Evolutionary conservation across 2,113 vertebrate species (phyloP).

Genomic region (Passer domesticus): DNA sequence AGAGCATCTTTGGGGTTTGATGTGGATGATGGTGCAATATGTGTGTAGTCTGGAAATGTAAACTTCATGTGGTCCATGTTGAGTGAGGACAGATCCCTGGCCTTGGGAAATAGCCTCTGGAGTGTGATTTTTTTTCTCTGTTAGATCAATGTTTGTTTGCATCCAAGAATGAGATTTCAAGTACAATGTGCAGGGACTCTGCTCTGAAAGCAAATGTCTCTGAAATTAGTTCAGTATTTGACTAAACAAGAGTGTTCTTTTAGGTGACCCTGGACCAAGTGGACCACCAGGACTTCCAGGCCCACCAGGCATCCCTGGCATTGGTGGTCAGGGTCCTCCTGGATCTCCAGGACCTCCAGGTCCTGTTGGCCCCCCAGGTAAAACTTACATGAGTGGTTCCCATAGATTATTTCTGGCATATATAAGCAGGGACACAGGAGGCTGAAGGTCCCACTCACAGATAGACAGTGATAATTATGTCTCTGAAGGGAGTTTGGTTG

Average conservation of each 20-base stretch:
- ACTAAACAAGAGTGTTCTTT: not conserved
- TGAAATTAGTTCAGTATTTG: not conserved
- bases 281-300: slow-evolving; percentile 83
- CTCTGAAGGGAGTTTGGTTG: not conserved
- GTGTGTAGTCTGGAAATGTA: not conserved
- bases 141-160: not conserved
- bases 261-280: slow-evolving; percentile 82
- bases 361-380: slow-evolving; percentile 83
- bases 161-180: not conserved
- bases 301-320: slow-evolving; percentile 73
- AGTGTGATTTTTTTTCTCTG: not conserved
- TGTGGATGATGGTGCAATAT: not conserved
- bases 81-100: not conserved
- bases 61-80: not conserved
- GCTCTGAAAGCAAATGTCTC: not conserved
- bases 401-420: not conserved
- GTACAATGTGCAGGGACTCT: not conserved
- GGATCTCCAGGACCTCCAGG: slow-evolving; percentile 81
- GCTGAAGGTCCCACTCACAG: not conserved
- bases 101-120: not conserved
- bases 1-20: not conserved
- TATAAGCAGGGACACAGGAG: not conserved
- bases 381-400: not conserved
- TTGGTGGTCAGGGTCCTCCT: slow-evolving; percentile 74
- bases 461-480: not conserved